phyloP scores from a whole-genome alignment of 2,113 vertebrate species.

The Hypomesus transpacificus region DNA sequence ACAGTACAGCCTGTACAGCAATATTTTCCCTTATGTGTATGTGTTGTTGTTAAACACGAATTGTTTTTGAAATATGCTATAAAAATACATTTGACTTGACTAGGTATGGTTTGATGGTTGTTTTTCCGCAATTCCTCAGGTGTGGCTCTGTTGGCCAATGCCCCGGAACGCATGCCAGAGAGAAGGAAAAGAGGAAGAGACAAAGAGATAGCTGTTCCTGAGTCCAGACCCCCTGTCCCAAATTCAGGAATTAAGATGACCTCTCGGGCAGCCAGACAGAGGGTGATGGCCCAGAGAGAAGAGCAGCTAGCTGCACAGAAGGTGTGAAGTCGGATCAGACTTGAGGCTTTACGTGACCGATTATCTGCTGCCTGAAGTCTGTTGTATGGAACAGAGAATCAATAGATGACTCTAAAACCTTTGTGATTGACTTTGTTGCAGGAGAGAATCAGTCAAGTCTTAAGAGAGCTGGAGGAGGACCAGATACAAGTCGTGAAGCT shows the following conservation, averaged over 20 bases:
- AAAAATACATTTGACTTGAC: no score
- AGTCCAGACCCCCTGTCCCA: slow-evolving; percentile 51
- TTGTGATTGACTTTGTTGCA: slow-evolving; percentile 44
- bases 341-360: not conserved
- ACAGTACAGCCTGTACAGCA: no score
- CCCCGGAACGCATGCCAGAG: slow-evolving; percentile 84
- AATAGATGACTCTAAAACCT: not conserved
- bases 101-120: no score
- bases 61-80: no score
- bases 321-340: slow-evolving; percentile 56
- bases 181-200: slow-evolving; percentile 70
- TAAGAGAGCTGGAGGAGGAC: slow-evolving; percentile 94
- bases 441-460: slow-evolving; percentile 91
- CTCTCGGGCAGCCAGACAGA: slow-evolving; percentile 80
- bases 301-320: slow-evolving; percentile 85
- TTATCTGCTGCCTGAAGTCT: not conserved
- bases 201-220: slow-evolving; percentile 66
- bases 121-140: slow-evolving; percentile 61
- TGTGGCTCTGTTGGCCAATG: slow-evolving; percentile 89
- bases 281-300: slow-evolving; percentile 79
- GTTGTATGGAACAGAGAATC: no score
- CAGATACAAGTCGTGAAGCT: slow-evolving; percentile 88
- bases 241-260: slow-evolving; percentile 65
- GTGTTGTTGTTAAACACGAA: no score
- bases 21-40: no score